Evolutionary conservation across 30 jellyfish, hydroid and myxozoan species (phyloP), one percentile per base, ranked within the genome.

Genomic region (Catostylus mosaicus): DNA sequence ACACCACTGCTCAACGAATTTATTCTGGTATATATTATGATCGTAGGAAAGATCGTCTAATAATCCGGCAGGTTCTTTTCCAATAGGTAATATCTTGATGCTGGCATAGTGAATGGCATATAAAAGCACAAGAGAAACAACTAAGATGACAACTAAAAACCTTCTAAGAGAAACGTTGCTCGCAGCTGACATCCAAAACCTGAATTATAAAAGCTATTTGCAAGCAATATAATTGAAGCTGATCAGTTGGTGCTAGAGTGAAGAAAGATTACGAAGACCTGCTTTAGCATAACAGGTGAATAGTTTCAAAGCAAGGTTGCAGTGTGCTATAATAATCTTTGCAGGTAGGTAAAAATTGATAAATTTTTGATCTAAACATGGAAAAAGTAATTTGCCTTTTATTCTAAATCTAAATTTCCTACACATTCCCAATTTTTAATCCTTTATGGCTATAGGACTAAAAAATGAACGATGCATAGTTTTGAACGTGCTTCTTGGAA

Each of bases 1-100:
- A 46, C 92, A 82, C 86, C 78, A 82, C 33, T 70, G 86, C 18
- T n/a, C 26, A 18, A n/a, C 14, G 33, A 82, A 82, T 10, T 82
- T 82, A 7, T 52, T 20, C 34, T 31, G 11, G 29, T 65, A n/a
- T 0, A 32, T 33, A 1, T 65, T 5, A 1, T 5, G 3, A 23
- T 59, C 16, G 19, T 27, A 1, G 36, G 38, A 23, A 24, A 18
- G n/a, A 6, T 59, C 38, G n/a, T 59, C 71, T 3, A 18, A 24
- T 27, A 37, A 1, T 22, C 24, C 38, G 38, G 24, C 11, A 16
- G 36, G 24, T 3, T 27, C 9, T 50, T 50, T 50, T 5, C 14
- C 19, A 50, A 5, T 2, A 0, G 47, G 71, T 23, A 23, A 27
- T 59, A 59, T 20, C 24, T 27, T 59, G 38, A 59, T 59, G 71